Percentiles rank a stretch among this genome's conserved stretches.
Evolutionary conservation across 2,888 invertebrate species (phyloP).

Genomic region (Pammene fasciana): DNA sequence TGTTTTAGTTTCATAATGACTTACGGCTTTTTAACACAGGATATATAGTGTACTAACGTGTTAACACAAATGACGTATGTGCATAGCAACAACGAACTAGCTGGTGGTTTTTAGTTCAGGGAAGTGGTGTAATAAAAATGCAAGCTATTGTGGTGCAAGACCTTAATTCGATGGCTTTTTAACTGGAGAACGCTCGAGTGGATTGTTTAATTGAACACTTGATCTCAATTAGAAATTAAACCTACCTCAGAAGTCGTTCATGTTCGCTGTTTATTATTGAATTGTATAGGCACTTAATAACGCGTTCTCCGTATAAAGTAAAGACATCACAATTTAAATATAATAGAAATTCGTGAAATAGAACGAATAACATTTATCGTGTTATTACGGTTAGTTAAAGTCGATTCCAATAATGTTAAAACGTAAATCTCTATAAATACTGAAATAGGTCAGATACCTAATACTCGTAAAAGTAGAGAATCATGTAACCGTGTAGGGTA

Average conservation of each 20-base stretch:
- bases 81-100: too few relatives aligned
- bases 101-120: neutral
- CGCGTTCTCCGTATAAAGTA: too few relatives aligned
- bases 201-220: slow-evolving; percentile 35
- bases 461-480: too few relatives aligned
- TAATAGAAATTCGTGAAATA: too few relatives aligned
- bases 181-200: slow-evolving; percentile 29
- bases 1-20: neutral
- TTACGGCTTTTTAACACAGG: slow-evolving; percentile 1
- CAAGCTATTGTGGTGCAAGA: slow-evolving; percentile 32
- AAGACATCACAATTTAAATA: too few relatives aligned
- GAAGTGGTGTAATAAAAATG: slow-evolving; percentile 25
- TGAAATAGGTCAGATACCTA: too few relatives aligned
- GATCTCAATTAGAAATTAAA: slow-evolving; percentile 29
- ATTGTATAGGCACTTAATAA: neutral
- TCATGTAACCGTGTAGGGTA: too few relatives aligned
- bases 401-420: too few relatives aligned
- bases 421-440: neutral
- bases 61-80: slow-evolving; percentile 5
- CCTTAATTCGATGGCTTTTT: slow-evolving; percentile 34
- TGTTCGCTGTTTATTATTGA: slow-evolving; percentile 1
- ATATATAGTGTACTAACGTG: neutral
- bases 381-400: too few relatives aligned
- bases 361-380: too few relatives aligned
- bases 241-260: neutral